A percentile compares a stretch with the other conserved stretches of the same genome.
Conservation (phyloP, 2,113 vertebrate genomes). For the Delphinapterus leucas region DNA sequence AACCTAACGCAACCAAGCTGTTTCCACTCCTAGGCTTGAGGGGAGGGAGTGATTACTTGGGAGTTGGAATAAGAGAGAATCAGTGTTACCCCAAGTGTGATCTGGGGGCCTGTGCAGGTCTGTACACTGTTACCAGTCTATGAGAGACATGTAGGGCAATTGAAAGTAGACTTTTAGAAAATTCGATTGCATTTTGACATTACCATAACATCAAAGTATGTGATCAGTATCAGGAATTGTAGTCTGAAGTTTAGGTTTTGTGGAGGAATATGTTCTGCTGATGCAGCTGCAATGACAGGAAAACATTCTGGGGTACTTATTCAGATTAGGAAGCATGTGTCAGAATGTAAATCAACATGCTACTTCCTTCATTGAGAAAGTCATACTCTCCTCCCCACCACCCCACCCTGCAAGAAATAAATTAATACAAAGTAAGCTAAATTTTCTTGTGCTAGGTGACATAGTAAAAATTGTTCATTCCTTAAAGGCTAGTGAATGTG, state of each 20-base stretch:
- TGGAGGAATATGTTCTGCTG: neutral
- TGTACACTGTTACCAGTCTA: neutral
- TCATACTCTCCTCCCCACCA: fast-evolving
- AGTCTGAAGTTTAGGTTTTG: neutral
- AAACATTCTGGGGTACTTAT: neutral
- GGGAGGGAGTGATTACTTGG: neutral
- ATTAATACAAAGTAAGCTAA: neutral
- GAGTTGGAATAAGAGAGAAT: neutral
- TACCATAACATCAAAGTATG: neutral
- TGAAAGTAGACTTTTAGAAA: neutral
- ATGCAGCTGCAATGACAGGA: neutral
- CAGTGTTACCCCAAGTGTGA: neutral
- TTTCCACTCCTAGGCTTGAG: neutral
- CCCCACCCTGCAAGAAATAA: neutral
- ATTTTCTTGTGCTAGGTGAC: neutral
- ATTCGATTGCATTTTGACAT: neutral
- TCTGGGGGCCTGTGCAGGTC: neutral
- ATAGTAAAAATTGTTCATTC: neutral
- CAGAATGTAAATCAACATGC: neutral
- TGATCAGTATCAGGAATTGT: neutral
- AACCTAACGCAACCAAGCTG: neutral
- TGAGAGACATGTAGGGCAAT: no score
- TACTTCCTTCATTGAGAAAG: neutral
- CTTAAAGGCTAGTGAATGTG: neutral
- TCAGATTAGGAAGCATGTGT: neutral